Evolutionary conservation across 2,888 invertebrate species (phyloP).

Genomic region (Drosophila aldrichi): DNA sequence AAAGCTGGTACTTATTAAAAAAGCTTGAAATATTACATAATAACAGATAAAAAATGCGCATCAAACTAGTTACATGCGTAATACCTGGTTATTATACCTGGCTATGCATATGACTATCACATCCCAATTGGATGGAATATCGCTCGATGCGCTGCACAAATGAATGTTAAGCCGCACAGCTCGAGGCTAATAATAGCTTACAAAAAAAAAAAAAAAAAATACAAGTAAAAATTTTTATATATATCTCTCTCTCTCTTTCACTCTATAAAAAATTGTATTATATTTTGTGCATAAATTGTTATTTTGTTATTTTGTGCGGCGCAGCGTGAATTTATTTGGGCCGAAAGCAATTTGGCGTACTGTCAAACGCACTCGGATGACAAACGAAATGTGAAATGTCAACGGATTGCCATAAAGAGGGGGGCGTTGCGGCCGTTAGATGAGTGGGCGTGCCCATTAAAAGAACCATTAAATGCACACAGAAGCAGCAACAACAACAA

Average conservation of each 20-base stretch:
- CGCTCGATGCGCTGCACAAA: neutral
- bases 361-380: slow-evolving; percentile 64
- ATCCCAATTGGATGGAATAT: neutral
- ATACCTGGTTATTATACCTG: neutral
- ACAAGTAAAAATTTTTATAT: no score
- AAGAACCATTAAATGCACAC: slow-evolving; percentile 54
- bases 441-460: slow-evolving; percentile 44
- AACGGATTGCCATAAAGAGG: slow-evolving; percentile 27
- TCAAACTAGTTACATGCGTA: slow-evolving; percentile 1
- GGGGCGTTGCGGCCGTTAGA: slow-evolving; percentile 2
- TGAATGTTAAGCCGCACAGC: slow-evolving; percentile 1
- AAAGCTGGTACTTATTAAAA: neutral
- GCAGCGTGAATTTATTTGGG: slow-evolving; percentile 49
- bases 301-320: slow-evolving; percentile 45
- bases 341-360: slow-evolving; percentile 46
- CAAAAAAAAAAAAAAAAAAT: neutral
- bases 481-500: slow-evolving; percentile 28
- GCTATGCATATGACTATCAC: neutral
- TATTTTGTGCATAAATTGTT: slow-evolving; percentile 34
- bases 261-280: slow-evolving; percentile 10
- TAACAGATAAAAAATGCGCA: neutral
- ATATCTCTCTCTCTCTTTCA: no score
- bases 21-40: neutral
- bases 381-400: slow-evolving; percentile 54
- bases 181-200: slow-evolving; percentile 10